These are phyloP conservation scores for Xiphias gladius DNA, from an alignment of 2,113 vertebrate genomes.

Conservation along the genomic window DNA sequence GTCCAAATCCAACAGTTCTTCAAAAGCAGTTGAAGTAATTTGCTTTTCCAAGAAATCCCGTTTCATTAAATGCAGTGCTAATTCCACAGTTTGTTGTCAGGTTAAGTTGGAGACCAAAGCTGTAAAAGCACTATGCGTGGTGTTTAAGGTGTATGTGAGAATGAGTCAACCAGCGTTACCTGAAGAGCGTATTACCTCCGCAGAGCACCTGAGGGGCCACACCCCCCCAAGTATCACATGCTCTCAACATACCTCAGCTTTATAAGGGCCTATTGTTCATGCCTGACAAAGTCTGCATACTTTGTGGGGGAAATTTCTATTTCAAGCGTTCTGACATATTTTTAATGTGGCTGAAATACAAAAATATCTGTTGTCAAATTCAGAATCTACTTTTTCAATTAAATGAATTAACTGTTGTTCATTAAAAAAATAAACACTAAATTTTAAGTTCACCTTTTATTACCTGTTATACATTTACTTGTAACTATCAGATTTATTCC, in stretches of 20 bases:
- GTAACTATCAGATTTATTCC: background rate
- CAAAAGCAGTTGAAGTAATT: background rate
- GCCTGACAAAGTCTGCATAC: slow-evolving; percentile 36
- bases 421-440: background rate
- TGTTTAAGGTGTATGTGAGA: slow-evolving; percentile 73
- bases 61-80: background rate
- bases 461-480: background rate
- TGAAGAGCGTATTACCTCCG: slow-evolving; percentile 62
- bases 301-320: slow-evolving; percentile 40
- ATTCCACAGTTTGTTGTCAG: slow-evolving; percentile 31
- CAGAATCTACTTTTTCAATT: background rate
- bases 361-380: background rate
- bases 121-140: slow-evolving; percentile 41
- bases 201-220: slow-evolving; percentile 70
- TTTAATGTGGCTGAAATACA: background rate
- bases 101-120: slow-evolving; percentile 21
- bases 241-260: slow-evolving; percentile 67
- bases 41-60: slow-evolving; percentile 8
- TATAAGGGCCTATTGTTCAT: slow-evolving; percentile 68
- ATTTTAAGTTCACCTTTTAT: background rate
- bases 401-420: background rate
- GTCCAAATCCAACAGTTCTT: slow-evolving; percentile 52
- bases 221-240: slow-evolving; percentile 75
- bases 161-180: slow-evolving; percentile 72
- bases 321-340: slow-evolving; percentile 3